These are phyloP conservation scores for Ridgeia piscesae DNA, from an alignment of 1,140 invertebrate species.

Conservation along the genomic window DNA sequence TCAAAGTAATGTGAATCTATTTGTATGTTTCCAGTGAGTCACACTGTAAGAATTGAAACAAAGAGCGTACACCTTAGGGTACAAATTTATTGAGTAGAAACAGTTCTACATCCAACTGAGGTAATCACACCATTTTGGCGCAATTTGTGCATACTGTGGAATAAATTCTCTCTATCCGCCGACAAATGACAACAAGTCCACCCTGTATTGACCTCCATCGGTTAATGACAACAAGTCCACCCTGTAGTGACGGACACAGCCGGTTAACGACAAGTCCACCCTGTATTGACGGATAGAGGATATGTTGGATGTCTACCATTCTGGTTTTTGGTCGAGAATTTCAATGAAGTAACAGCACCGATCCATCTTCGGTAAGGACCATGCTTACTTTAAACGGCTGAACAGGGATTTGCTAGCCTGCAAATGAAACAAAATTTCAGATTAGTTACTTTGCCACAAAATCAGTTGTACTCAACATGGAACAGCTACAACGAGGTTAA, in stretches of 20 bases:
- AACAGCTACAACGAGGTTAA: neutral
- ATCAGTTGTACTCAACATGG: neutral
- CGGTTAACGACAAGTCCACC: neutral
- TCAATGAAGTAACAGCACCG: neutral
- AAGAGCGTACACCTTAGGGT: neutral
- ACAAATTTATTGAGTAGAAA: neutral
- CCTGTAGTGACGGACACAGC: neutral
- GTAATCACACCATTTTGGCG: neutral
- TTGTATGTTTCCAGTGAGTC: neutral
- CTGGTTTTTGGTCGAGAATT: neutral
- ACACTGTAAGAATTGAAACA: neutral
- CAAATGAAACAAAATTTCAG: neutral
- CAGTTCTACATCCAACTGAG: neutral
- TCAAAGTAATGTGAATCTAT: neutral
- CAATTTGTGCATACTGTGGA: conserved; percentile 5
- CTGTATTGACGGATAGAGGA: neutral
- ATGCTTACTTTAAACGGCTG: neutral
- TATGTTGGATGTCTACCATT: neutral
- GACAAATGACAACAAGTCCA: neutral
- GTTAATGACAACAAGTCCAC: no score
- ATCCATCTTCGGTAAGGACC: neutral
- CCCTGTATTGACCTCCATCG: neutral
- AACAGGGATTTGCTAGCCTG: neutral
- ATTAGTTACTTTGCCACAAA: neutral
- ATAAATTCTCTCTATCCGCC: neutral